Base-by-base conservation (phyloP, 2,888 invertebrate genomes). In the Melieria crassipennis region DNA sequence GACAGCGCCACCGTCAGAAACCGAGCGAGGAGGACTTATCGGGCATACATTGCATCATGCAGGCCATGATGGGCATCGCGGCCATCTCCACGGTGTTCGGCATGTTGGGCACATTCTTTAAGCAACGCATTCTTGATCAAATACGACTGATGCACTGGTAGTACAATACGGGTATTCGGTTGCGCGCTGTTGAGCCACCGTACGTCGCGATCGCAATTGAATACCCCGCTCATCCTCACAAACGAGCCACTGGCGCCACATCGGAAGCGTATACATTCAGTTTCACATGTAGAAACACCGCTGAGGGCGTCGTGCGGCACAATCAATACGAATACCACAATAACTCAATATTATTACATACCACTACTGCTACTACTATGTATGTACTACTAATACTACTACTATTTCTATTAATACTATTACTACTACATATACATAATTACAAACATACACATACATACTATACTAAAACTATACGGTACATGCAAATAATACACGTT, bases 81-180 rank as follows among this genome's bases (percentile, higher is more conserved):
- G 87, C 87, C 57, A 82, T 87, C 55, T 87, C 86, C 50, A 87
- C 87, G 3, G 85, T 87, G 60, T 87, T 87, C 72, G 87, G 87
- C 48, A 86, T 87, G 85, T 78, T 87, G 61, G 87, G 87, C 70
- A 86, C 87, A 64, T 86, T 87, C 78, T 87, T 87, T 75, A 87
- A 87, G 77, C 86, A 86, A 76, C 83, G 87, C 75, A 86, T 87
- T 72, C 79, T 87, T 47, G 86, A 87, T 81, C 86, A 87, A 78
- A 80, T 87, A 75, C 85, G 86, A 47, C 75, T 86, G 71, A 86
- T 87, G 86, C 87, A 87, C 82, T 87, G 87, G 87, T 87, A 86
- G 86, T 85, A 86, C 83, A 84, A 83, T 80, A 86, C 79, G 82
- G 83, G 83, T 84, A 82, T 82, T 82, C 82, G 78, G 76, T 75